Conservation (phyloP, 2,797 vertebrate genomes). For the Cyprinodon diabolis region DNA sequence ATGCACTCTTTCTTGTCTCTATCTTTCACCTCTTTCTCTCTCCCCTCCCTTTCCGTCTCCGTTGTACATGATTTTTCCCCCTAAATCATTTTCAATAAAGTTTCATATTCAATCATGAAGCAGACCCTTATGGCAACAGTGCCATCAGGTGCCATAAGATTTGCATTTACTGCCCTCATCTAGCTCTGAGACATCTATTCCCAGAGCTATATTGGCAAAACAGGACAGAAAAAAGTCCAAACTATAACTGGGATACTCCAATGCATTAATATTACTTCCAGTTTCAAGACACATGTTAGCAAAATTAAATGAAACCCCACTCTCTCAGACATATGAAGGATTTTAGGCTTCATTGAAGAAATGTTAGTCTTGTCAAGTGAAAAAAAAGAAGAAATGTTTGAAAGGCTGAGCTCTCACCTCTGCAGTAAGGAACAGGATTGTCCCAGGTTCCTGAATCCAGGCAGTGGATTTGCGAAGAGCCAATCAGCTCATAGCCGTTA, state of each 20-base stretch:
- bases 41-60: too few relatives aligned
- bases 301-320: not conserved
- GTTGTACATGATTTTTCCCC: too few relatives aligned
- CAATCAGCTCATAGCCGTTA: constrained; percentile 85
- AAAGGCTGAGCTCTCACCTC: constrained; percentile 77
- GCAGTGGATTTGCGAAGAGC: constrained; percentile 80
- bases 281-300: not conserved
- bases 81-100: too few relatives aligned
- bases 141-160: too few relatives aligned
- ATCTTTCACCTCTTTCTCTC: too few relatives aligned
- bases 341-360: not conserved
- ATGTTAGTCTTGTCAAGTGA: not conserved
- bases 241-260: not conserved
- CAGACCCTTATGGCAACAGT: too few relatives aligned
- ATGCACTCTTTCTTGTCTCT: too few relatives aligned
- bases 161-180: too few relatives aligned
- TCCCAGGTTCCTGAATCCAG: constrained; percentile 87
- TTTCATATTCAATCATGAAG: too few relatives aligned
- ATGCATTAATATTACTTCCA: not conserved
- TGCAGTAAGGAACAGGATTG: constrained; percentile 81
- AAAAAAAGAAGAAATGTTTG: not conserved
- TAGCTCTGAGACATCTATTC: too few relatives aligned
- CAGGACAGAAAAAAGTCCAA: not conserved
- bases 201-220: too few relatives aligned
- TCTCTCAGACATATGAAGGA: not conserved